phyloP scores from a whole-genome alignment of 2,888 invertebrate genomes.

The Choreutis nemorana region DNA sequence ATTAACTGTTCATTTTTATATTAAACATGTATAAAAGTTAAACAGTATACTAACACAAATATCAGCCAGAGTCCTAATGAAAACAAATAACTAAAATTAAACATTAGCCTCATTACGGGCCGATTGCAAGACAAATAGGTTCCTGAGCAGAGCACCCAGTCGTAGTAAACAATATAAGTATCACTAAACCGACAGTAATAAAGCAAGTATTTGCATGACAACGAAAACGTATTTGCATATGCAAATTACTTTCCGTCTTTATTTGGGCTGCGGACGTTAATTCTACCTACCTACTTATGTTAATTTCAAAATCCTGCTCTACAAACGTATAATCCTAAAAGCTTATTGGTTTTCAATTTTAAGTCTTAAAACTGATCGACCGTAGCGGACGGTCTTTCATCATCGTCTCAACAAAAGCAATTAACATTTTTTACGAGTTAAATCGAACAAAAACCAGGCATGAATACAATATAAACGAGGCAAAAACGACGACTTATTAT shows the following conservation, averaged over 20 bases:
- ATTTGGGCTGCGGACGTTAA: slow-evolving; percentile 53
- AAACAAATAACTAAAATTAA: slow-evolving; percentile 19
- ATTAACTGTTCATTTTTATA: no score
- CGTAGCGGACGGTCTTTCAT: slow-evolving; percentile 21
- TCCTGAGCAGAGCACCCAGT: slow-evolving; percentile 23
- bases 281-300: slow-evolving; percentile 42
- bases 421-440: slow-evolving; percentile 23
- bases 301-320: slow-evolving; percentile 32
- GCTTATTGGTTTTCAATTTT: background rate
- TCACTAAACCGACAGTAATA: slow-evolving; percentile 57
- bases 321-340: no score
- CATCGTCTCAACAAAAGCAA: slow-evolving; percentile 20
- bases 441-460: slow-evolving; percentile 23
- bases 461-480: slow-evolving; percentile 38
- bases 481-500: slow-evolving; percentile 30
- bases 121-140: slow-evolving; percentile 32
- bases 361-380: slow-evolving; percentile 13
- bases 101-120: slow-evolving; percentile 19
- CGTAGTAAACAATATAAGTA: slow-evolving; percentile 43
- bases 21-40: no score
- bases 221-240: slow-evolving; percentile 59
- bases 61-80: slow-evolving; percentile 12
- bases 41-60: slow-evolving; percentile 7
- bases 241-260: slow-evolving; percentile 58
- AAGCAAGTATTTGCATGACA: slow-evolving; percentile 59